Evolutionary conservation across 2,888 invertebrate genomes (phyloP).

Genomic region (Pandemis cinnamomeana): DNA sequence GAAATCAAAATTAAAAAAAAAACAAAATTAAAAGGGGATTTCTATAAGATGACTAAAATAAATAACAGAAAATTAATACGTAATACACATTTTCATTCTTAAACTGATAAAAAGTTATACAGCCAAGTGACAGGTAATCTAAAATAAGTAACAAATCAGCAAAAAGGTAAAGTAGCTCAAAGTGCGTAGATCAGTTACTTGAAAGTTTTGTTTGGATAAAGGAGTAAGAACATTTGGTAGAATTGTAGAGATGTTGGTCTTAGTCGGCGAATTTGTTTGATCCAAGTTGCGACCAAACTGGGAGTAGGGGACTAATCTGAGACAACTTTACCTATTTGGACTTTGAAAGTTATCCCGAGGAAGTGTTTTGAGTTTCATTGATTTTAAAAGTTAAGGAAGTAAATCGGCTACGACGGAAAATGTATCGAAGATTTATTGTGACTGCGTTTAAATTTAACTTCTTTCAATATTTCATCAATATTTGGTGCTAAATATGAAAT

Average conservation of each 20-base stretch:
- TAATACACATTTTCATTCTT: not conserved
- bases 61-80: too few relatives aligned
- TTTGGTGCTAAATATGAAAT: not conserved
- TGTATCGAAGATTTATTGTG: conserved; percentile 16
- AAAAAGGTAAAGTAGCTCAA: conserved; percentile 60
- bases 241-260: conserved; percentile 76
- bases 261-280: conserved; percentile 73
- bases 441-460: not conserved
- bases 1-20: too few relatives aligned
- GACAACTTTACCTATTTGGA: conserved; percentile 65
- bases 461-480: too few relatives aligned
- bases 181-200: conserved; percentile 56
- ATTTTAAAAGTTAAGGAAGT: conserved; percentile 37
- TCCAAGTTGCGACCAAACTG: conserved; percentile 70
- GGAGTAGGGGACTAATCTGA: conserved; percentile 67
- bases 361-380: conserved; percentile 38
- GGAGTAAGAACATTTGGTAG: conserved; percentile 81
- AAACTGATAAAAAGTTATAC: not conserved
- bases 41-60: too few relatives aligned
- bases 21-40: too few relatives aligned
- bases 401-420: conserved; percentile 24
- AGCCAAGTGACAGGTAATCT: conserved; percentile 43
- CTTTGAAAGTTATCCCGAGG: conserved; percentile 55
- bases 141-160: conserved; percentile 53
- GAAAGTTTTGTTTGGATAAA: conserved; percentile 78